Evolutionary conservation across 2,888 invertebrate species (phyloP).

Genomic region (Lepetodrilus schrolli): DNA sequence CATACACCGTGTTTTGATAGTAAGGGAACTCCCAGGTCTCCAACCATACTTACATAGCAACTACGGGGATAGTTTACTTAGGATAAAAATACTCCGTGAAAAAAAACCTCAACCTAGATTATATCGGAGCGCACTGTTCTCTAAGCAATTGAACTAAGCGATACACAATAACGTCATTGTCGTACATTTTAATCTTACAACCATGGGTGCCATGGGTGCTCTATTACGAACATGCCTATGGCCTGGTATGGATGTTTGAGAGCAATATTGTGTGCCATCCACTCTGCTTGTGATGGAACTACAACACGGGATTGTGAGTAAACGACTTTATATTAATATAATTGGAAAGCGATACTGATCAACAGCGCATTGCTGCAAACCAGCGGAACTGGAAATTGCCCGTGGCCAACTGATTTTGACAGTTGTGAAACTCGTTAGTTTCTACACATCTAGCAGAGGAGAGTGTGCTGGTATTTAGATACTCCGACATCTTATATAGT

Average conservation of each 20-base stretch:
- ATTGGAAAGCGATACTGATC: constrained; percentile 18
- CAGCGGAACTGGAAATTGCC: constrained; percentile 16
- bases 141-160: no score
- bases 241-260: no score
- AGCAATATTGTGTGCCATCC: no score
- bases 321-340: constrained; percentile 2
- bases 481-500: not conserved
- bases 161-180: no score
- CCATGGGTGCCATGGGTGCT: no score
- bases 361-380: not conserved
- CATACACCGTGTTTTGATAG: constrained; percentile 36
- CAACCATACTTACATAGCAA: not conserved
- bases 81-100: not conserved
- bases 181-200: no score
- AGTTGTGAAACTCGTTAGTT: constrained; percentile 22
- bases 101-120: not conserved
- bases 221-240: no score
- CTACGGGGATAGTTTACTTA: not conserved
- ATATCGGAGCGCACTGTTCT: not conserved
- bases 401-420: not conserved
- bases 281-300: constrained; percentile 3
- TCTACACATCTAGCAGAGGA: not conserved
- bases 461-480: not conserved
- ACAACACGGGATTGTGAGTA: constrained; percentile 9
- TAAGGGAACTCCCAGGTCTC: constrained; percentile 24